A percentile compares a stretch with the other conserved stretches of the same genome.
phyloP scores from a whole-genome alignment of 2,113 vertebrate species.

The Semnopithecus entellus region DNA sequence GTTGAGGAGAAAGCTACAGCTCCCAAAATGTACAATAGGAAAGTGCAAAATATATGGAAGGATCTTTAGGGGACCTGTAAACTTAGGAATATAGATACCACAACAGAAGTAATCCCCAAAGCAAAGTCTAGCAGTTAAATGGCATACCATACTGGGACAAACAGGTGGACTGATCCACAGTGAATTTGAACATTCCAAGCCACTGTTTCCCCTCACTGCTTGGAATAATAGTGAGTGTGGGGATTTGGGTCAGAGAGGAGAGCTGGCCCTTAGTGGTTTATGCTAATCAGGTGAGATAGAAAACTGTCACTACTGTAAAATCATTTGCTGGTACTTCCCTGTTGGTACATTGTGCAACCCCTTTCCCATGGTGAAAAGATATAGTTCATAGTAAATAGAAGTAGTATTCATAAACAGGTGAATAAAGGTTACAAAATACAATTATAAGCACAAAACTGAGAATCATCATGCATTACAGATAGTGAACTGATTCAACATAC shows the following conservation, averaged over 20 bases:
- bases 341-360: background rate
- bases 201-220: background rate
- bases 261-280: background rate
- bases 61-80: background rate
- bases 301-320: background rate
- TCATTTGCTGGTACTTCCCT: background rate
- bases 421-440: background rate
- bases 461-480: background rate
- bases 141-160: background rate
- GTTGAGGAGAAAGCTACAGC: background rate
- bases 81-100: background rate
- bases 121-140: background rate
- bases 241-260: background rate
- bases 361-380: background rate
- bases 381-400: background rate
- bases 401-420: background rate
- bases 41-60: background rate
- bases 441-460: background rate
- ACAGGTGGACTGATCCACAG: background rate
- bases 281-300: background rate
- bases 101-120: background rate
- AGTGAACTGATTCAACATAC: background rate
- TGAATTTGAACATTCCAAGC: background rate
- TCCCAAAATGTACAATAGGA: background rate
- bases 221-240: background rate